Conservation (phyloP, 1,140 invertebrate genomes). For the Apis florea region DNA sequence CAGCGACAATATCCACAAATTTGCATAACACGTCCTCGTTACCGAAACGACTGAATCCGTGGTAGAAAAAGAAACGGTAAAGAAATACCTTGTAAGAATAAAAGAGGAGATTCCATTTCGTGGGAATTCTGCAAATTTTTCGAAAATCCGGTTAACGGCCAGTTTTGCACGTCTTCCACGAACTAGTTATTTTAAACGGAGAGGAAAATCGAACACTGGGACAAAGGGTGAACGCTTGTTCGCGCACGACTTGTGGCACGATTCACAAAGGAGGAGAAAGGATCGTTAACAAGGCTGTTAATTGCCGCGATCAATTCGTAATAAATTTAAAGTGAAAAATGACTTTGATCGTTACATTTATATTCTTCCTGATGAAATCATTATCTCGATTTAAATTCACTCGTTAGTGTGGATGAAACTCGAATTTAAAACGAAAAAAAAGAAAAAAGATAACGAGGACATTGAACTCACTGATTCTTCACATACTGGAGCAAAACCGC, state of each 20-base stretch:
- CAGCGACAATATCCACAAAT: conserved; percentile 45
- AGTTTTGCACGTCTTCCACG: not conserved
- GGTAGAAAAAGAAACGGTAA: conserved; percentile 37
- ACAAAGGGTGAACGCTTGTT: not conserved
- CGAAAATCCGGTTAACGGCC: conserved; percentile 47
- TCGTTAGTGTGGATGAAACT: too few species aligned
- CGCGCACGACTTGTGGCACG: too few species aligned
- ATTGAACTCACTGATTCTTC: too few species aligned
- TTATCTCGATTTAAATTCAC: not conserved
- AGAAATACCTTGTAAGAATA: conserved; percentile 5
- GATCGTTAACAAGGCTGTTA: not conserved
- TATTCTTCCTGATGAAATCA: not conserved
- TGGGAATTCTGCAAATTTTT: conserved; percentile 57
- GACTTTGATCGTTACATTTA: not conserved
- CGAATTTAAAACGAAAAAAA: too few species aligned
- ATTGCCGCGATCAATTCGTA: conserved; percentile 15
- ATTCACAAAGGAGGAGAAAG: not conserved
- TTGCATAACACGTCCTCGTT: conserved; percentile 64
- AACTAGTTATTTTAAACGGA: not conserved
- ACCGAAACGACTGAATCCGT: conserved; percentile 32
- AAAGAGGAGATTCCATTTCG: conserved; percentile 8
- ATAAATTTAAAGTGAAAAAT: not conserved
- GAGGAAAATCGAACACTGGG: not conserved
- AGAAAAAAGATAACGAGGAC: too few species aligned
- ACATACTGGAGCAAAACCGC: too few species aligned